phyloP scores from a whole-genome alignment of 2,113 vertebrate genomes.

The Vidua macroura region DNA sequence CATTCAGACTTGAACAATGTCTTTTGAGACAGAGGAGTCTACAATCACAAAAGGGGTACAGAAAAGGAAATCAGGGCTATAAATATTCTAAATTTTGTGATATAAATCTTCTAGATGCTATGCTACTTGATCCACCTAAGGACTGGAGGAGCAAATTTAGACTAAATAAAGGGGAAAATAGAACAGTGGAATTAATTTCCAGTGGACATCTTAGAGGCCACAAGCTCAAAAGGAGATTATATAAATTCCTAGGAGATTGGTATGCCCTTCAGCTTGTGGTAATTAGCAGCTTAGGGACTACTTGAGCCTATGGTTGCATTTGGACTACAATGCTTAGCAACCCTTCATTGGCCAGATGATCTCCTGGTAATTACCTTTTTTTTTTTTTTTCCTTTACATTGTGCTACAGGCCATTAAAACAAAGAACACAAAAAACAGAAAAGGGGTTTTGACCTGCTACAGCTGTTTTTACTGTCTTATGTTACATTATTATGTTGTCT shows the following conservation, averaged over 20 bases:
- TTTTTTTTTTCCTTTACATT: neutral
- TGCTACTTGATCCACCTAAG: neutral
- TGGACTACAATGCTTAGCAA: neutral
- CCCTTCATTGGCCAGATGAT: neutral
- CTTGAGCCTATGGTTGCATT: neutral
- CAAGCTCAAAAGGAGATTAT: slow-evolving; percentile 33
- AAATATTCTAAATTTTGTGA: neutral
- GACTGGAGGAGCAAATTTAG: neutral
- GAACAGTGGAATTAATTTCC: slow-evolving; percentile 9
- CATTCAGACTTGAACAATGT: neutral
- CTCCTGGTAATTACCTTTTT: neutral
- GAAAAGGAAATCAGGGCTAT: neutral
- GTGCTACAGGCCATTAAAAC: neutral
- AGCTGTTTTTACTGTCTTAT: neutral
- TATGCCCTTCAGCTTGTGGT: neutral
- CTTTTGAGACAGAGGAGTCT: neutral
- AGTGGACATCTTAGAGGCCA: neutral
- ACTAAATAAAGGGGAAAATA: neutral
- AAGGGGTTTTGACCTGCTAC: neutral
- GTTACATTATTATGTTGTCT: neutral
- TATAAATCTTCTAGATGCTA: neutral
- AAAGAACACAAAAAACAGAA: neutral
- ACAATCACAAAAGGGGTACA: neutral
- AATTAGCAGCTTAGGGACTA: slow-evolving; percentile 40
- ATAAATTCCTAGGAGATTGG: slow-evolving; percentile 16